These are phyloP conservation scores for Apamea anceps DNA, from an alignment of 2,888 invertebrate species.

Conservation along the genomic window DNA sequence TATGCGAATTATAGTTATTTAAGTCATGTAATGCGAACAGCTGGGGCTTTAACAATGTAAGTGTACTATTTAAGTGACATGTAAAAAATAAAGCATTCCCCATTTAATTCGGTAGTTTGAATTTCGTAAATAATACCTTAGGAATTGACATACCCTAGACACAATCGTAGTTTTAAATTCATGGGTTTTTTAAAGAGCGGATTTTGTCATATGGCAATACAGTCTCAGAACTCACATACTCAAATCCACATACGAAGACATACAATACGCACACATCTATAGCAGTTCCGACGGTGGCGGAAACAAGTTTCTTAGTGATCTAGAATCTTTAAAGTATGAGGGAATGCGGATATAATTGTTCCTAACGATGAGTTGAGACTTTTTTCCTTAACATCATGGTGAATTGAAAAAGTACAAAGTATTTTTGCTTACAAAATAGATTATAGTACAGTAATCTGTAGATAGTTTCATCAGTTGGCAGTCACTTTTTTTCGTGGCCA, in stretches of 20 bases:
- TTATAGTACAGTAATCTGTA: background rate
- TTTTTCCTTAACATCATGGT: background rate
- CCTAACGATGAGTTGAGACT: background rate
- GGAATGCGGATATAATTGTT: background rate
- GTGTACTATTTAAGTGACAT: slow-evolving; percentile 61
- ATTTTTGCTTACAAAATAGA: background rate
- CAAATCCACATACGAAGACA: slow-evolving; percentile 10
- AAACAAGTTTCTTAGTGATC: background rate
- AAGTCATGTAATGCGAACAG: slow-evolving; percentile 55
- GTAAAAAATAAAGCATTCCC: slow-evolving; percentile 61
- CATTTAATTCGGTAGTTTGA: slow-evolving; percentile 60
- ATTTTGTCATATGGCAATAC: slow-evolving; percentile 43
- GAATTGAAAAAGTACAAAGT: slow-evolving; percentile 20
- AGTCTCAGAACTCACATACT: slow-evolving; percentile 9
- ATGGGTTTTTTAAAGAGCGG: background rate
- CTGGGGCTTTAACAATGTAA: slow-evolving; percentile 56
- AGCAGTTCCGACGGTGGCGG: background rate
- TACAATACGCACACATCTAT: background rate
- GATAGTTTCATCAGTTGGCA: background rate
- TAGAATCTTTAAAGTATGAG: background rate
- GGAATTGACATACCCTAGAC: slow-evolving; percentile 21
- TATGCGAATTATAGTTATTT: slow-evolving; percentile 55
- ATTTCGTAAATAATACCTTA: slow-evolving; percentile 49
- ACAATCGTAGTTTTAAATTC: background rate
- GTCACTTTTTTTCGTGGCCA: background rate